Evolutionary conservation across 2,888 invertebrate genomes (phyloP).

Genomic region (Archips crataeganus): DNA sequence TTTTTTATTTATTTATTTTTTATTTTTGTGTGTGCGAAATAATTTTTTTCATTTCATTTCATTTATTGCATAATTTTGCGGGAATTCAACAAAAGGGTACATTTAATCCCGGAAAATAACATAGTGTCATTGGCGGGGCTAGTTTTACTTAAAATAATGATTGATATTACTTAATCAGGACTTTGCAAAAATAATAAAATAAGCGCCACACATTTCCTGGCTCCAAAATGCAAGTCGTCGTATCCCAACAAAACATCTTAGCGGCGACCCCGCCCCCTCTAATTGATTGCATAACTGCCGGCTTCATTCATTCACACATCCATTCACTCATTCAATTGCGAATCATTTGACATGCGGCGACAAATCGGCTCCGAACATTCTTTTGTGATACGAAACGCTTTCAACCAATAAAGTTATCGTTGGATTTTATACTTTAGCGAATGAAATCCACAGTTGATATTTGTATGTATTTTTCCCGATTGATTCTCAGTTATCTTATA

Average conservation of each 20-base stretch:
- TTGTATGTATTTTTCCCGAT: constrained; percentile 28
- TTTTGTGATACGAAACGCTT: constrained; percentile 43
- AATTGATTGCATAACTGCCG: constrained; percentile 82
- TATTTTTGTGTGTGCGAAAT: no score
- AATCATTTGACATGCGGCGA: constrained; percentile 77
- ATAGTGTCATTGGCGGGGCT: no score
- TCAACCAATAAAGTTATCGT: constrained; percentile 20
- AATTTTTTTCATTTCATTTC: no score
- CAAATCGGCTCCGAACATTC: constrained; percentile 67
- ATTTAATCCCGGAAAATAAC: no score
- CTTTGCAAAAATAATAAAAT: not conserved
- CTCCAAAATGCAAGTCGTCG: constrained; percentile 49
- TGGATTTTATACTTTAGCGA: constrained; percentile 14
- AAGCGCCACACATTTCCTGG: constrained; percentile 53
- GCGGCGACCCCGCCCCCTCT: constrained; percentile 69
- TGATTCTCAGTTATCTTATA: constrained; percentile 71
- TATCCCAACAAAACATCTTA: constrained; percentile 54
- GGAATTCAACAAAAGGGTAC: no score
- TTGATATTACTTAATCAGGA: constrained; percentile 36
- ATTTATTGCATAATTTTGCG: no score
- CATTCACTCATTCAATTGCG: constrained; percentile 61
- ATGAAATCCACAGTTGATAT: not conserved
- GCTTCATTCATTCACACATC: constrained; percentile 61
- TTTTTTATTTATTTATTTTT: no score
- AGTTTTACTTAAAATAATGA: no score